phyloP scores from a whole-genome alignment of 2,888 invertebrate species.

The Andrena dorsata region DNA sequence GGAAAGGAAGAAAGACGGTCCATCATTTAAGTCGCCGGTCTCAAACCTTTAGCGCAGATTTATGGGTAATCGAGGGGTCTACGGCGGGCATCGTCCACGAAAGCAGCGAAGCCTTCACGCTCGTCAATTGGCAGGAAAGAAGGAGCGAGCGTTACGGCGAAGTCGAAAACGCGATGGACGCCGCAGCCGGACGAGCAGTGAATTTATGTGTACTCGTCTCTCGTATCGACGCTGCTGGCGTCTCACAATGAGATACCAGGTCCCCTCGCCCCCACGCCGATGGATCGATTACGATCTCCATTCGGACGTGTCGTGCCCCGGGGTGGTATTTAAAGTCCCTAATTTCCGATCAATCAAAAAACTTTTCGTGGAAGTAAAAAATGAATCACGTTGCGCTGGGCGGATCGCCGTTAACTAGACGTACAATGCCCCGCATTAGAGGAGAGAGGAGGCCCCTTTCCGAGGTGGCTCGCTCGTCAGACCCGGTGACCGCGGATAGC shows the following conservation, averaged over 20 bases:
- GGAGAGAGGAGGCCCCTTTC: constrained; percentile 57
- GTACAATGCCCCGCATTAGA: constrained; percentile 80
- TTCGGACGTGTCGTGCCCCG: constrained; percentile 81
- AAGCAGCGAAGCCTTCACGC: constrained; percentile 55
- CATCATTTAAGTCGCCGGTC: constrained; percentile 73
- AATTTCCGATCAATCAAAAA: constrained; percentile 84
- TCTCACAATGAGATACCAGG: constrained; percentile 35
- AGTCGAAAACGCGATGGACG: constrained; percentile 55
- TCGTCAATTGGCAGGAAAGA: constrained; percentile 65
- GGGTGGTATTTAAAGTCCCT: constrained; percentile 82
- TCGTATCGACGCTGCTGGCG: constrained; percentile 10
- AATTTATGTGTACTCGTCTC: constrained; percentile 48
- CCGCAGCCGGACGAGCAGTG: constrained; percentile 20
- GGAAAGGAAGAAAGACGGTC: constrained; percentile 70
- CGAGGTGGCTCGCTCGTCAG: constrained; percentile 69
- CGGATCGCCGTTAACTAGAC: constrained; percentile 80
- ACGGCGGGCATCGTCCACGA: constrained; percentile 72
- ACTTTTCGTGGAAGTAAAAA: constrained; percentile 77
- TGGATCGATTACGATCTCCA: constrained; percentile 81
- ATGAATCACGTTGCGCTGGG: constrained; percentile 76
- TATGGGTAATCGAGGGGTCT: constrained; percentile 78
- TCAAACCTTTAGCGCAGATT: constrained; percentile 76
- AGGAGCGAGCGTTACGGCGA: constrained; percentile 37
- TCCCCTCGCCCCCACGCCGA: constrained; percentile 41
- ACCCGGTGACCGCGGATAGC: constrained; percentile 64